Evolutionary conservation across 2,797 vertebrate genomes (phyloP), one percentile per base, ranked within the genome.

Genomic region (Synaphobranchus kaupii): DNA sequence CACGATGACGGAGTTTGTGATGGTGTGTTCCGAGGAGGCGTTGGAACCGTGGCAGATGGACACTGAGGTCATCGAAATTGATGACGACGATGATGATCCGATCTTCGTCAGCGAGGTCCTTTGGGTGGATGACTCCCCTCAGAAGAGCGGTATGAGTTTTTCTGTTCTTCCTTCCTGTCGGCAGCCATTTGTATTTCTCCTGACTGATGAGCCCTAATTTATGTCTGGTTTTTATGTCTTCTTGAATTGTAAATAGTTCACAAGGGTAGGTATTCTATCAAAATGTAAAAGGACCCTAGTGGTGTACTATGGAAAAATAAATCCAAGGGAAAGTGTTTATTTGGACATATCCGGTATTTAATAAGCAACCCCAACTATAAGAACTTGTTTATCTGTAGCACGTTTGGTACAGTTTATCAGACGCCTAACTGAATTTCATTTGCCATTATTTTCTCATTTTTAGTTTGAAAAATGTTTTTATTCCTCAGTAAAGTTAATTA

Each of bases 1-100:
- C 84, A 93, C 92, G 89, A 97, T 97, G 97, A 96, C 96, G 88
- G 97, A 97, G 92, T 94, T 97, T 82, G 95, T 97, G 91, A 97
- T 97, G 97, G 97, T 97, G 92, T 97, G 97, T 92, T 96, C 97
- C 90, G 97, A 98, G 90, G 97, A 97, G 90, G 97, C 97, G 86
- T 92, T 98, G 81, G 96, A 97, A 92, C 97, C 97, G 0, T 97
- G 97, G 97, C 97, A 97, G 88, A 95, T 94, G 81, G 95, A 92
- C 80, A 96, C 96, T 89, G 96, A 97, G 91, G 93, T 93, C 86
- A 92, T 91, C 73, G 95, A 96, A 96, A 96, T 71, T 71, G n/a
- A 71, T 20, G 96, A 97, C 0, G 96, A 96, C 7, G 93, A 94
- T 4, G 97, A 97, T 85, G 98, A 99, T 60, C 97, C 97, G 13